phyloP scores from a whole-genome alignment of 2,797 vertebrate species.

The Mus caroli region DNA sequence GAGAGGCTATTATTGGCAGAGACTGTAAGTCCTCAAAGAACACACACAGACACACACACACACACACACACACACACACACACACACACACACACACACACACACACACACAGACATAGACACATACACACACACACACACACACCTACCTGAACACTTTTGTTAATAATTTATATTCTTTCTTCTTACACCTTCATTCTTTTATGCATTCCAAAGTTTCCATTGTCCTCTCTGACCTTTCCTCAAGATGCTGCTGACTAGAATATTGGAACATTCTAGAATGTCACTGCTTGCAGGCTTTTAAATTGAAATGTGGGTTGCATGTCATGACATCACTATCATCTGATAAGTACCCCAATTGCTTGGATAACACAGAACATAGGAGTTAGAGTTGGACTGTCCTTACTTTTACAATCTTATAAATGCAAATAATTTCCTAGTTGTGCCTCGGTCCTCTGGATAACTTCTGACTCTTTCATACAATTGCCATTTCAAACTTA shows the following conservation, averaged over 20 bases:
- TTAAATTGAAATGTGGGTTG: slow-evolving; percentile 24
- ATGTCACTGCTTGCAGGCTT: neutral
- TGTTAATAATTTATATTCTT: slow-evolving; percentile 73
- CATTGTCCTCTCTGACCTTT: slow-evolving; percentile 56
- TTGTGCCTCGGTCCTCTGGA: neutral
- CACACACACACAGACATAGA: neutral
- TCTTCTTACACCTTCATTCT: slow-evolving; percentile 53
- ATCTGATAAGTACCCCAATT: neutral
- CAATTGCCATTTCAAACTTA: neutral
- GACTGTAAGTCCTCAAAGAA: slow-evolving; percentile 1
- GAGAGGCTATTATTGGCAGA: slow-evolving; percentile 48
- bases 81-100: neutral
- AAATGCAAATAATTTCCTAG: neutral
- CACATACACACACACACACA: neutral
- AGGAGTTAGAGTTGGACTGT: neutral
- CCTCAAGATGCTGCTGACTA: neutral
- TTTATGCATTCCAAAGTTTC: slow-evolving; percentile 24
- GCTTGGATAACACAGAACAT: neutral
- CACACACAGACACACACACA: neutral
- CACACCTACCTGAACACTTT: neutral
- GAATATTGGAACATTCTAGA: neutral
- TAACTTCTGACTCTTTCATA: neutral
- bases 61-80: neutral
- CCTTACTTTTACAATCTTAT: neutral
- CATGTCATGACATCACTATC: neutral